Evolutionary conservation across 2,888 invertebrate genomes (phyloP), one percentile per base, ranked within the genome.

Genomic region (Macrosiphum euphorbiae): DNA sequence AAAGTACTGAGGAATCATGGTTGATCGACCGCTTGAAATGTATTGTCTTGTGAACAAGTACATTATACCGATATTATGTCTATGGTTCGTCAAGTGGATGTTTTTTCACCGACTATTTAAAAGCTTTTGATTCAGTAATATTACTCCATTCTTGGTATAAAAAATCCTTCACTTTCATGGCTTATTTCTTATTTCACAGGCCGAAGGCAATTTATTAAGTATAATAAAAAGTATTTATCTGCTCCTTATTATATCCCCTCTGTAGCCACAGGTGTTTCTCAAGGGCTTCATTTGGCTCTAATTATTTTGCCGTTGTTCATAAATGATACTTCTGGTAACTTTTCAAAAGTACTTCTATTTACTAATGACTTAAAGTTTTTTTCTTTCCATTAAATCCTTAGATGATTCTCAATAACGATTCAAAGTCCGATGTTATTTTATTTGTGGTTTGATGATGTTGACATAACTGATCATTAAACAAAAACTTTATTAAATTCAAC

Each of bases 161-260:
- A 41, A 16, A 91, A 88, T 52, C 92, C 94, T 20, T 41, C 94
- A 20, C 61, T 95, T 13, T 4, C 26, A 26, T 95, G 94, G 94
- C 24, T 95, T 5, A 5, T 44, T 20, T 94, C 94, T 50, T 94
- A 94, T 78, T 78, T 90, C 7, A 58, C 85, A 28, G 67, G 47
- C 47, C 1, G 85, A 52, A 67, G 47, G 35, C 90, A 91, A 84
- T 90, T 90, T 61, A 52, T 94, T 90, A 55, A 26, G 50, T 78
- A 78, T 35, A 67, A 78, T 78, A 78, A 78, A 78, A 78, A 78
- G 78, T 78, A 78, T 78, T 78, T 78, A 78, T 78, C 35, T 78
- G 20, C 78, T 78, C 8, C 35, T 35, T 78, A 35, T 41, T 78
- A 78, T 78, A 78, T 78, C 20, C 78, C 78, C 8, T 35, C 35